Evolutionary conservation across 1,140 invertebrate species (phyloP).

Genomic region (Aphelinus atriplicis): DNA sequence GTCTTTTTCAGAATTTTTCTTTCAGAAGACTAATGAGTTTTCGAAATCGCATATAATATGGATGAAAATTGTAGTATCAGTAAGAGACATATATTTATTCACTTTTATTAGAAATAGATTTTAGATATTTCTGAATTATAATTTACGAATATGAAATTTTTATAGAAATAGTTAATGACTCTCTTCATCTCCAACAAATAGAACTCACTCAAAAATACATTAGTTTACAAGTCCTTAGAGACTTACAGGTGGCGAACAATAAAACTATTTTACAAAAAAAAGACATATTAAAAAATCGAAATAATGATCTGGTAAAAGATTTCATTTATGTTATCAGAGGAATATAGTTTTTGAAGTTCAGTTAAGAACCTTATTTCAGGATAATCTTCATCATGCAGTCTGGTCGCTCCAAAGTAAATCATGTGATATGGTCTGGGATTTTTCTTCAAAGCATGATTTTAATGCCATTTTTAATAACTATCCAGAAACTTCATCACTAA

Average conservation of each 20-base stretch:
- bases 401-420: conserved; percentile 43
- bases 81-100: no score
- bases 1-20: no score
- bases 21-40: no score
- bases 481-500: conserved; percentile 22
- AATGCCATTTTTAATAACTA: conserved; percentile 41
- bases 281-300: conserved; percentile 37
- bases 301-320: conserved; percentile 44
- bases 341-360: conserved; percentile 1
- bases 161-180: background rate
- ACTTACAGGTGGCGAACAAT: conserved; percentile 22
- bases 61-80: no score
- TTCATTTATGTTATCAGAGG: no score
- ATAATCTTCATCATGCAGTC: conserved; percentile 43
- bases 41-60: no score
- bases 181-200: conserved; percentile 7
- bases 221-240: conserved; percentile 40
- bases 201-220: conserved; percentile 38
- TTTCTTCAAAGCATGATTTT: conserved; percentile 47
- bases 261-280: conserved; percentile 30
- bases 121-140: no score
- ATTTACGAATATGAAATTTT: no score
- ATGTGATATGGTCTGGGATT: conserved; percentile 52
- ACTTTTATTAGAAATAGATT: no score
- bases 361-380: conserved; percentile 35